A percentile compares a stretch with the other conserved stretches of the same genome.
phyloP scores from a whole-genome alignment of 1,140 invertebrate genomes.

The Halotydeus destructor region DNA sequence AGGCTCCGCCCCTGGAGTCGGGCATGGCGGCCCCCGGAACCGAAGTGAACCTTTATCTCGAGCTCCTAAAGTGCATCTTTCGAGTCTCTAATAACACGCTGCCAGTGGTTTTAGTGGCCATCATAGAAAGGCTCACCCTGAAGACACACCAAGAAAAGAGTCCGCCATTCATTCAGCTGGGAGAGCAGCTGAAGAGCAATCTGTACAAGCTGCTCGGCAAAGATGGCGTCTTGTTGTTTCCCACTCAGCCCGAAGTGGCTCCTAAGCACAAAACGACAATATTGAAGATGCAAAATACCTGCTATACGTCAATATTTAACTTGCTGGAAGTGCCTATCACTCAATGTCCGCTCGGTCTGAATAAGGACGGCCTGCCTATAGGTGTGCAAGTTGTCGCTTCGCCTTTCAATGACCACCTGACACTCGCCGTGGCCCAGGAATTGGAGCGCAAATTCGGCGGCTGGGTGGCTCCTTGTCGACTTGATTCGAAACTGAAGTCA shows the following conservation, averaged over 20 bases:
- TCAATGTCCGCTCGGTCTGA: slow-evolving; percentile 15
- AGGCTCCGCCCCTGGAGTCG: slow-evolving; percentile 1
- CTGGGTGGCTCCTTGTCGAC: slow-evolving; percentile 15
- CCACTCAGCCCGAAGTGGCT: slow-evolving; percentile 52
- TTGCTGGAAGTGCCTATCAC: slow-evolving; percentile 14
- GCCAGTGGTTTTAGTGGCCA: slow-evolving; percentile 49
- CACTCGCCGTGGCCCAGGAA: slow-evolving; percentile 20
- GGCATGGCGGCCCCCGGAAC: slow-evolving; percentile 10
- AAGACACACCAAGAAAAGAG: too few relatives aligned
- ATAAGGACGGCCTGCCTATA: slow-evolving; percentile 10
- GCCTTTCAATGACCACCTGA: slow-evolving; percentile 18
- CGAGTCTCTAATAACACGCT: slow-evolving; percentile 59
- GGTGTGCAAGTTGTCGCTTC: slow-evolving; percentile 16
- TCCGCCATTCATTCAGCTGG: too few relatives aligned
- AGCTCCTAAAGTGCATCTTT: slow-evolving; percentile 34
- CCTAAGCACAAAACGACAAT: slow-evolving; percentile 61
- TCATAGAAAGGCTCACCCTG: slow-evolving; percentile 35
- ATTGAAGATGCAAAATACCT: slow-evolving; percentile 60
- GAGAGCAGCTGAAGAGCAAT: not conserved
- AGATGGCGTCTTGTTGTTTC: slow-evolving; percentile 63
- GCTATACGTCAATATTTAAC: slow-evolving; percentile 30
- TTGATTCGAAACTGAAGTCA: not conserved
- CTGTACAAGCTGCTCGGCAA: not conserved
- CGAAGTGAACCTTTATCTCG: slow-evolving; percentile 17
- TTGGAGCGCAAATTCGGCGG: slow-evolving; percentile 21